Percentiles rank a stretch among this genome's conserved stretches.
phyloP scores from a whole-genome alignment of 2,113 vertebrate species.

The Ceuthmochares aereus region DNA sequence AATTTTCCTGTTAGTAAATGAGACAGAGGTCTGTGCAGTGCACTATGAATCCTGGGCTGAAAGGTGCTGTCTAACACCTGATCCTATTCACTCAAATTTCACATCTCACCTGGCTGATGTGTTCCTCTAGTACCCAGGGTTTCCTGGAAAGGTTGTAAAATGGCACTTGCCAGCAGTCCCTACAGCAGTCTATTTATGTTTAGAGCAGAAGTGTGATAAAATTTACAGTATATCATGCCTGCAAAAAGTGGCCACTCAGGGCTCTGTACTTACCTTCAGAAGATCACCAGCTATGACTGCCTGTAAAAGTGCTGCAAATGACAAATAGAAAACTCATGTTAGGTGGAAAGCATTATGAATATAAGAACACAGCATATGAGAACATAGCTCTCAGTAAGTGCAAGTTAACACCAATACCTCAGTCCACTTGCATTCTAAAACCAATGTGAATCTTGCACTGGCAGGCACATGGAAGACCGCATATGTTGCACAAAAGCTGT shows the following conservation, averaged over 20 bases:
- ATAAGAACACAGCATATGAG: background rate
- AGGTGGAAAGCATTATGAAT: conserved; percentile 21
- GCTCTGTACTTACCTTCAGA: conserved; percentile 76
- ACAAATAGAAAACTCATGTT: conserved; percentile 63
- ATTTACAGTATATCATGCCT: background rate
- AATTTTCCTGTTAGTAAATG: conserved; percentile 15
- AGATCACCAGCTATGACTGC: conserved; percentile 81
- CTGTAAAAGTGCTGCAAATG: conserved; percentile 80
- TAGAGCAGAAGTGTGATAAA: conserved; percentile 17
- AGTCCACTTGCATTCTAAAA: background rate
- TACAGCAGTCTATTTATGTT: conserved; percentile 4
- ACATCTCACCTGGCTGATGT: conserved; percentile 23
- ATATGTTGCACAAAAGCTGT: background rate
- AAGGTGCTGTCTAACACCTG: background rate
- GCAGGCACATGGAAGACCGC: background rate
- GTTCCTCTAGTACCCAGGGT: background rate
- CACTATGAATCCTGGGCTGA: background rate
- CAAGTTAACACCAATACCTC: background rate
- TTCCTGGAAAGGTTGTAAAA: conserved; percentile 51
- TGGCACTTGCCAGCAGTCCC: background rate
- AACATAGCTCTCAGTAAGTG: background rate
- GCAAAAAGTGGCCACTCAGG: background rate
- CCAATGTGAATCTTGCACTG: background rate
- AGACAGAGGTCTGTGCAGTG: background rate
- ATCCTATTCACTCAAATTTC: conserved; percentile 16